A percentile compares a stretch with the other conserved stretches of the same genome.
Evolutionary conservation across 2,113 vertebrate species (phyloP).

Genomic region (Rallus limicola): DNA sequence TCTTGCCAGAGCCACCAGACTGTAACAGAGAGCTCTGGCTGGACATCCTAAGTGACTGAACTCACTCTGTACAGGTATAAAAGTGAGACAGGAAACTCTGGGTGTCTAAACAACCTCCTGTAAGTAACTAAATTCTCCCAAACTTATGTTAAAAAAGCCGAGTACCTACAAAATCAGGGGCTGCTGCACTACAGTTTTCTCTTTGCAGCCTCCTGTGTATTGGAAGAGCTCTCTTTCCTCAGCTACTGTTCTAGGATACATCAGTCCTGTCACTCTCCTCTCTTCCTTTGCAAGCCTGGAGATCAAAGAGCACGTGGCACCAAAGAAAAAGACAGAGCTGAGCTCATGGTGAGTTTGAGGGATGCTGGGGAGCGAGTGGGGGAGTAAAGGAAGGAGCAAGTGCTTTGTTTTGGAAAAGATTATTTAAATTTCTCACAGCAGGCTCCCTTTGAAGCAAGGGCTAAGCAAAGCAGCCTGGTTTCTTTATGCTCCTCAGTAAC

Average conservation of each 20-base stretch:
- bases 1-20: neutral
- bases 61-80: neutral
- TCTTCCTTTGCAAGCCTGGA: neutral
- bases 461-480: neutral
- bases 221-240: neutral
- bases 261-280: neutral
- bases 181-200: neutral
- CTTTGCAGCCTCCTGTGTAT: neutral
- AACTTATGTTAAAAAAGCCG: neutral
- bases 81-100: neutral
- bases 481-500: neutral
- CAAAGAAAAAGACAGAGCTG: neutral
- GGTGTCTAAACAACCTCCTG: neutral
- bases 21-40: neutral
- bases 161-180: neutral
- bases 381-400: neutral
- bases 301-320: neutral
- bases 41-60: neutral
- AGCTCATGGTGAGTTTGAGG: neutral
- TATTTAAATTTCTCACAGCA: neutral
- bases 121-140: neutral
- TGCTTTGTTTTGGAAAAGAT: conserved; percentile 3
- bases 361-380: neutral
- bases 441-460: neutral
- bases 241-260: neutral